Percentiles rank a stretch among this genome's conserved stretches.
Evolutionary conservation across 2,888 invertebrate species (phyloP).

Genomic region (Drosophila diplacantha): DNA sequence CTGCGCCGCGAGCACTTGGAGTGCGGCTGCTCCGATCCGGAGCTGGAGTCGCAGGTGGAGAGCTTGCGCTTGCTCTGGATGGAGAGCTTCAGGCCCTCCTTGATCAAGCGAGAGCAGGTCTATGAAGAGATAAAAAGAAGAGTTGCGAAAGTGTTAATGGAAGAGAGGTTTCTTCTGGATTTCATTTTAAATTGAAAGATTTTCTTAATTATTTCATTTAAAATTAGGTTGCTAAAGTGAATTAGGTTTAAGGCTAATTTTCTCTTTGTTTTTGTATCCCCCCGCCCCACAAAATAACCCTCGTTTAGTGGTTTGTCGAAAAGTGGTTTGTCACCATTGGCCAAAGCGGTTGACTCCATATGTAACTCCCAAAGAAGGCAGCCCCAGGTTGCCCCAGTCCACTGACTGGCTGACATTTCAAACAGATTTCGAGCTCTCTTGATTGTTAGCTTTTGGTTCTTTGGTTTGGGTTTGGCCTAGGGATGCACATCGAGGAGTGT

Average conservation of each 20-base stretch:
- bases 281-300: background rate
- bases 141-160: background rate
- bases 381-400: slow-evolving; percentile 16
- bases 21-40: slow-evolving; percentile 78
- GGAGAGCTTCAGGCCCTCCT: slow-evolving; percentile 92
- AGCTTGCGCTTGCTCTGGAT: slow-evolving; percentile 92
- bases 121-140: slow-evolving; percentile 74
- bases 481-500: background rate
- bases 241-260: background rate
- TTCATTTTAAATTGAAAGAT: background rate
- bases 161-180: background rate
- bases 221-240: background rate
- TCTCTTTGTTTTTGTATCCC: background rate
- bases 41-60: slow-evolving; percentile 82
- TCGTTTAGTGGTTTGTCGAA: slow-evolving; percentile 34
- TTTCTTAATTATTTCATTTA: background rate
- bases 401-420: slow-evolving; percentile 21
- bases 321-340: slow-evolving; percentile 75
- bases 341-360: slow-evolving; percentile 59
- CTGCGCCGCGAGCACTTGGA: slow-evolving; percentile 77
- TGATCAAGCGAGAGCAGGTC: slow-evolving; percentile 93
- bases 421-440: slow-evolving; percentile 7
- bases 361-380: slow-evolving; percentile 37
- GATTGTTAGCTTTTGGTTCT: background rate
- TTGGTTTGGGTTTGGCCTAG: background rate